A percentile compares a stretch with the other conserved stretches of the same genome.
phyloP scores from a whole-genome alignment of 2,888 invertebrate species.

The Caenorhabditis becei region DNA sequence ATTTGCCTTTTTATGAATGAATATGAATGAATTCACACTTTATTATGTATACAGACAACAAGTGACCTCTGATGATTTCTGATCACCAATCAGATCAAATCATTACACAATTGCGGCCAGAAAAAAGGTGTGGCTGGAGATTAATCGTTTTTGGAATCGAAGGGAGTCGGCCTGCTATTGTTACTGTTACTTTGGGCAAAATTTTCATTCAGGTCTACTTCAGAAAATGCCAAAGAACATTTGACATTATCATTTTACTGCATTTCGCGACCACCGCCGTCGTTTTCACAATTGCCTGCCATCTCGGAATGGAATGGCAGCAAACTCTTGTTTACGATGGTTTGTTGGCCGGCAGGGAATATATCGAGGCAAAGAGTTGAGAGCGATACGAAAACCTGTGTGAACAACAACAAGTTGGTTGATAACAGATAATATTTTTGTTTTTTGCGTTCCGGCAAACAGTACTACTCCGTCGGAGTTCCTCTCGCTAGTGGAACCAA shows the following conservation, averaged over 20 bases:
- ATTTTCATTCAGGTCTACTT: not conserved
- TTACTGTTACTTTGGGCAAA: conserved; percentile 8
- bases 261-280: not conserved
- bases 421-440: too few relatives aligned
- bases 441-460: conserved; percentile 11
- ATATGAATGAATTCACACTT: not conserved
- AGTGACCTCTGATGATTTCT: conserved; percentile 18
- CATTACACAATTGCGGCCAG: conserved; percentile 36
- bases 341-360: not conserved
- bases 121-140: conserved; percentile 50
- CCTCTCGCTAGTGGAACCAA: not conserved
- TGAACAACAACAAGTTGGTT: too few relatives aligned
- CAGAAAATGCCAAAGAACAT: not conserved
- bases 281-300: conserved; percentile 13
- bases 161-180: not conserved
- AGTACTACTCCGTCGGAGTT: not conserved
- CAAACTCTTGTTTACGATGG: conserved; percentile 24
- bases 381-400: not conserved
- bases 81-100: conserved; percentile 53
- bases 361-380: not conserved
- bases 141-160: conserved; percentile 35
- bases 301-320: conserved; percentile 9
- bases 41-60: not conserved
- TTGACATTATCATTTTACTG: conserved; percentile 32
- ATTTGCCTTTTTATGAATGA: conserved; percentile 12